Evolutionary conservation across 2,888 invertebrate genomes (phyloP).

Genomic region (Lacanobia oleracea): DNA sequence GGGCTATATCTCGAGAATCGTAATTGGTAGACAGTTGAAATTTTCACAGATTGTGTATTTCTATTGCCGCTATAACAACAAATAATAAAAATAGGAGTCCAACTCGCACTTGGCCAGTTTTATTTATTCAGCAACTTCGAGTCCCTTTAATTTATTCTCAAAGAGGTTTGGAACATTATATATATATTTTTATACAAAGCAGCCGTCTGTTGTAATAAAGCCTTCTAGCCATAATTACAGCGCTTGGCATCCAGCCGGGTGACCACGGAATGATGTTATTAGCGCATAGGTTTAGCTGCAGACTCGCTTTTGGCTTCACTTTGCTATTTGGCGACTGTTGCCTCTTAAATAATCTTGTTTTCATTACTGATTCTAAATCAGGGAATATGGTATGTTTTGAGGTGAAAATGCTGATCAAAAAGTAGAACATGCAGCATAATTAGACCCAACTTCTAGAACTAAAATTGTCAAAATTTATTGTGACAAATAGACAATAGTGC

Average conservation of each 20-base stretch:
- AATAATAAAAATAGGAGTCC: too few species aligned
- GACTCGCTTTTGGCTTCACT: conserved; percentile 31
- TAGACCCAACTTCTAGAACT: too few species aligned
- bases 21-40: too few species aligned
- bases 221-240: conserved; percentile 42
- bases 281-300: conserved; percentile 36
- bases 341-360: conserved; percentile 18
- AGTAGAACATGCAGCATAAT: too few species aligned
- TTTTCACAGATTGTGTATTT: too few species aligned
- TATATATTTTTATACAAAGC: conserved; percentile 25
- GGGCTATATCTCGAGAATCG: too few species aligned
- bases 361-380: conserved; percentile 21
- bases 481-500: too few species aligned
- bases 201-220: conserved; percentile 31
- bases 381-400: neutral
- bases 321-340: conserved; percentile 33
- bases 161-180: conserved; percentile 20
- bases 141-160: neutral
- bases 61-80: too few species aligned
- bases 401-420: too few species aligned
- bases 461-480: too few species aligned
- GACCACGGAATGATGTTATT: conserved; percentile 43
- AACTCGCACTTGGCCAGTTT: too few species aligned
- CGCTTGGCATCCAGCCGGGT: conserved; percentile 50
- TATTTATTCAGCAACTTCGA: neutral